Evolutionary conservation across 2,797 vertebrate species (phyloP), one percentile per base, ranked within the genome.

Genomic region (Typhlichthys subterraneus): DNA sequence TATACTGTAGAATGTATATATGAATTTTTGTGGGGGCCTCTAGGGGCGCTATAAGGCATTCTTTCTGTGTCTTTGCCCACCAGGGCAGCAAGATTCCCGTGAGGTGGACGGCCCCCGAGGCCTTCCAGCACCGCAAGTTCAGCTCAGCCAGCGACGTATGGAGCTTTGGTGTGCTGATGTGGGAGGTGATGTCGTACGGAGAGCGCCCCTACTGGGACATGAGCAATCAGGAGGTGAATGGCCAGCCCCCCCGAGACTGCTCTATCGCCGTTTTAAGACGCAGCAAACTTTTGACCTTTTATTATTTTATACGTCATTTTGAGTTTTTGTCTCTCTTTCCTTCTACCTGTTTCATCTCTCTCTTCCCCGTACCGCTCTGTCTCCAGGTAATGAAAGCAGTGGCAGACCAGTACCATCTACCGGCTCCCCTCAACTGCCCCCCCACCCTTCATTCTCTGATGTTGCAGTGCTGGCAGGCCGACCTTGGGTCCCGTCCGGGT

Each of bases 321-420:
- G 8, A 8, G 1, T 38, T 38, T 38, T 38, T 38, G 8, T 38
- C 33, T 9, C 33, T 38, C 33, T 38, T 38, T 38, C 33, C 7
- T 38, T 38, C 33, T 38, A 38, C 5, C 6, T 38, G 33, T 5
- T 45, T 8, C 52, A 53, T 52, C 15, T 38, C 33, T 67, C 1
- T 10, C 56, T 46, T 10, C 67, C 53, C 58, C 17, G 55, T 49
- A 19, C 23, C 50, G 33, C 29, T 45, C 8, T 60, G 4, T 66
- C 14, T 67, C 2, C 82, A 99, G 97, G 97, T 99, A 64, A 97
- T 99, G 95, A 97, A 98, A 74, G 95, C 95, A 3, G 94, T 99
- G 10, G 93, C 95, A 13, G 96, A 98, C 0, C 97, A 97, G 59
- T 99, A 96, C 76, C 94, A 95, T 1, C 94, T 99, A 2, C 97